Percentiles rank a stretch among this genome's conserved stretches.
Conservation (phyloP, 2,797 vertebrate species). For the Paratrypauchen microcephalus region DNA sequence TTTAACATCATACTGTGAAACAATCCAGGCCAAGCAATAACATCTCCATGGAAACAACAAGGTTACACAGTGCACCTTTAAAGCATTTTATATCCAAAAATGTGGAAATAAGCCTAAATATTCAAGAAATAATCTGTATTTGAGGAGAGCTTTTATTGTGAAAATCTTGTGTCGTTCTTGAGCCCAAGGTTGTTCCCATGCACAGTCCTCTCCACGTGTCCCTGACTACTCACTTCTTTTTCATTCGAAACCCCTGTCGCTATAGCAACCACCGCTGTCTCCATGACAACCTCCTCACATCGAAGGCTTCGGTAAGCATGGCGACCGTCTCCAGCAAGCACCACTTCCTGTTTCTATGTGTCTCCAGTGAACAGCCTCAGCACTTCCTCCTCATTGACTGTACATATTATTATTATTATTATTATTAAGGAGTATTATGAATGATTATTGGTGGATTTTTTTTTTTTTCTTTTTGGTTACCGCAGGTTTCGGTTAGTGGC, state of each 20-base stretch:
- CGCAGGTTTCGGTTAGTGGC: constrained; percentile 77
- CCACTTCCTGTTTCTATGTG: constrained; percentile 9
- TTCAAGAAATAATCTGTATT: not conserved
- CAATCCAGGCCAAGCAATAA: no score
- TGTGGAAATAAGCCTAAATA: not conserved
- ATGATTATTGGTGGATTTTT: constrained; percentile 24
- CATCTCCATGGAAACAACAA: no score
- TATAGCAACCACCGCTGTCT: constrained; percentile 1
- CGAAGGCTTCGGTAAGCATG: not conserved
- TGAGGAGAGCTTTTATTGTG: not conserved
- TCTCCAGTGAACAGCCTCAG: constrained; percentile 5
- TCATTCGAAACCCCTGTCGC: not conserved
- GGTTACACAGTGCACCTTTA: no score
- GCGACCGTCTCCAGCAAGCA: not conserved
- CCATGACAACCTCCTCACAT: constrained; percentile 1
- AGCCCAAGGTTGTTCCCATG: not conserved
- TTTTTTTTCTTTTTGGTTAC: constrained; percentile 38
- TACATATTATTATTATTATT: constrained; percentile 52
- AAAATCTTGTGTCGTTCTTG: not conserved
- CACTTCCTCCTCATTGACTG: constrained; percentile 39
- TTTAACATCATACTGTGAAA: no score
- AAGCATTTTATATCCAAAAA: not conserved
- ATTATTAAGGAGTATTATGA: constrained; percentile 40
- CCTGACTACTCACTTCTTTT: not conserved
- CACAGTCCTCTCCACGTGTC: not conserved